Evolutionary conservation across 2,113 vertebrate species (phyloP), one percentile per base, ranked within the genome.

Genomic region (Xiphias gladius): DNA sequence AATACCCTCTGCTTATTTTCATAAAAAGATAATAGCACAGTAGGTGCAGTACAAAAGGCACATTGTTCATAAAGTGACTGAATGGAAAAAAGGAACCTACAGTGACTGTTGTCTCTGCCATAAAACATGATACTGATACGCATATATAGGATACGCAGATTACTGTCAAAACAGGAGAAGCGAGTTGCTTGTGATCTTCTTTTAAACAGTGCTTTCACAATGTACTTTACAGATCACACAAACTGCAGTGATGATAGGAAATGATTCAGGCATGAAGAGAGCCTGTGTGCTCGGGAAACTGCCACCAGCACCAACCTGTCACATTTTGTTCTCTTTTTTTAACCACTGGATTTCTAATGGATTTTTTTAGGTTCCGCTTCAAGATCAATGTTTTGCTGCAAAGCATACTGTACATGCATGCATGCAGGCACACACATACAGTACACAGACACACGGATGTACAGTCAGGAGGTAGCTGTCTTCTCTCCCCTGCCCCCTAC

Each of bases 261-360:
- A 88, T 84, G 82, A 86, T 84, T 88, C 76, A 87, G 68, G 73
- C 73, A 80, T 61, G 52, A 46, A 68, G 61, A 82, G 63, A 90
- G 76, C 73, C 57, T 13, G 30, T 52, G 46, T 46, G 59, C 10
- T 58, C 7, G 30, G 65, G 80, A 89, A 91, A 89, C 74, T 76
- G 82, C 87, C 90, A 93, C 71, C 83, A 89, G 81, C 84, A 69
- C 67, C 69, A 64, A 85, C 86, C 79, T 82, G 88, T 86, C 91
- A 89, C 86, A 86, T 82, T 91, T 89, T 85, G 86, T 86, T 86
- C 70, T 92, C n/a, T 85, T 91, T 89, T 94, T 94, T 85, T 77
- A 84, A 89, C 77, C 54, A 55, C 81, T 81, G 81, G 86, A 89
- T 90, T 85, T 92, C 59, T 86, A 78, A 93, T 93, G 69, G 88